Evolutionary conservation across 2,888 invertebrate genomes (phyloP).

Genomic region (Linnaemya tessellans): DNA sequence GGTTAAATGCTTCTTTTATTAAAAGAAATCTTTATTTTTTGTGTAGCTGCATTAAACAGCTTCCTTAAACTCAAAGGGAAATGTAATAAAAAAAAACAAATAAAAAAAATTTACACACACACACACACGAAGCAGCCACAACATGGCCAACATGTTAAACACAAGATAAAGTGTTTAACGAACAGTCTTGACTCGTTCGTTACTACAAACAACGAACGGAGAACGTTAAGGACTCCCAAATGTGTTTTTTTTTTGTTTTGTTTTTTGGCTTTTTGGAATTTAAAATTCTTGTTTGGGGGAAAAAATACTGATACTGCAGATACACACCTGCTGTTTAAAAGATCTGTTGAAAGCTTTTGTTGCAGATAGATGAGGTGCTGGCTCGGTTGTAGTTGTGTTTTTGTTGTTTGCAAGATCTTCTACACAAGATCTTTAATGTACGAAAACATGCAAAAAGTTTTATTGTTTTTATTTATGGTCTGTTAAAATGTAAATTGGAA

Average conservation of each 20-base stretch:
- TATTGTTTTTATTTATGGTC: slow-evolving; percentile 54
- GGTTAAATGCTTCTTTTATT: slow-evolving; percentile 69
- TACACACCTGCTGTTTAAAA: slow-evolving; percentile 67
- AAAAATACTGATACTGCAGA: slow-evolving; percentile 32
- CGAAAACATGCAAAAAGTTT: slow-evolving; percentile 45
- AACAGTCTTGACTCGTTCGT: slow-evolving; percentile 28
- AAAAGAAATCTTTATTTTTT: slow-evolving; percentile 58
- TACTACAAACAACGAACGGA: background rate
- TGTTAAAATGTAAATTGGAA: slow-evolving; percentile 7
- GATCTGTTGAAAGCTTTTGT: slow-evolving; percentile 61
- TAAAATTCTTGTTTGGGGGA: slow-evolving; percentile 50
- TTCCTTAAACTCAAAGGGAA: slow-evolving; percentile 60
- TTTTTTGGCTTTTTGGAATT: slow-evolving; percentile 46
- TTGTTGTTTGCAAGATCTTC: slow-evolving; percentile 38
- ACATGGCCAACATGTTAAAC: slow-evolving; percentile 57
- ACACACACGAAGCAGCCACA: slow-evolving; percentile 15
- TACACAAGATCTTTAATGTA: slow-evolving; percentile 51
- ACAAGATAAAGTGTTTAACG: slow-evolving; percentile 56
- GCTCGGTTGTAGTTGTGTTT: slow-evolving; percentile 12
- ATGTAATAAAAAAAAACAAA: background rate
- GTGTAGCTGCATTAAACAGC: slow-evolving; percentile 47
- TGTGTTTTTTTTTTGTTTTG: slow-evolving; percentile 12
- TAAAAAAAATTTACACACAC: background rate
- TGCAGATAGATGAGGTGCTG: slow-evolving; percentile 29
- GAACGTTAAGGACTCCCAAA: slow-evolving; percentile 59